Percentiles rank a stretch among this genome's conserved stretches.
Conservation (phyloP, 2,797 vertebrate genomes). For the Lagocephalus sceleratus region DNA sequence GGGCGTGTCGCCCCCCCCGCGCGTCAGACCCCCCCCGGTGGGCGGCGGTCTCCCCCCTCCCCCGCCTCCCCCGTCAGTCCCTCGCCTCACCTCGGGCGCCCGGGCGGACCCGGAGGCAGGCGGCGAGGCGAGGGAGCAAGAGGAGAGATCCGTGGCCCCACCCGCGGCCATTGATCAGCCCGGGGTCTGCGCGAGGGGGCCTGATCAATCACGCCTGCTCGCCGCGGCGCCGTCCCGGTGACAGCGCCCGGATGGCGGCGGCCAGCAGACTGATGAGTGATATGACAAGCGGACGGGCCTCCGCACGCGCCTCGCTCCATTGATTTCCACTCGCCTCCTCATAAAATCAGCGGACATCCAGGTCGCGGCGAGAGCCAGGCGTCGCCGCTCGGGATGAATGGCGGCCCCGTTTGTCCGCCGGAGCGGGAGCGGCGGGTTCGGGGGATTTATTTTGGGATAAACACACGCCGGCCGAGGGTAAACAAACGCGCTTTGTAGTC, state of each 20-base stretch:
- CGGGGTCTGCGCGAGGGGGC: constrained; percentile 80
- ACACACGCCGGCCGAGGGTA: constrained; percentile 42
- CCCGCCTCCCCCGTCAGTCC: constrained; percentile 72
- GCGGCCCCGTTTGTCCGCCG: constrained; percentile 48
- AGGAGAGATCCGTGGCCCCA: constrained; percentile 62
- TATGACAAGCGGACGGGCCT: constrained; percentile 91
- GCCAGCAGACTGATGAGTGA: constrained; percentile 94
- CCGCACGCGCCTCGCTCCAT: constrained; percentile 90
- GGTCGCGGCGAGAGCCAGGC: constrained; percentile 68
- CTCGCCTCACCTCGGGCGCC: constrained; percentile 45
- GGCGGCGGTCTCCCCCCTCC: constrained; percentile 64
- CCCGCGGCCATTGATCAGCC: constrained; percentile 86
- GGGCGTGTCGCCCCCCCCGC: constrained; percentile 12
- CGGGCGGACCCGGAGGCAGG: constrained; percentile 33
- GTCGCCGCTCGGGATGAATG: constrained; percentile 71
- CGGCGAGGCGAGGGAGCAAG: constrained; percentile 21
- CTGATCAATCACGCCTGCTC: constrained; percentile 88
- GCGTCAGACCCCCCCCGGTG: constrained; percentile 49
- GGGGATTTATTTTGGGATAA: constrained; percentile 32
- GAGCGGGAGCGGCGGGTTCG: constrained; percentile 35
- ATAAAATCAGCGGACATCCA: constrained; percentile 96
- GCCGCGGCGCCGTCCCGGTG: constrained; percentile 84
- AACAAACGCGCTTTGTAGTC: constrained; percentile 34
- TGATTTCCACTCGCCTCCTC: constrained; percentile 96
- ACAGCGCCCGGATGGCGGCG: constrained; percentile 85